These are phyloP conservation scores for Leptobrachium leishanense DNA, from an alignment of 2,113 vertebrate genomes.

Conservation along the genomic window DNA sequence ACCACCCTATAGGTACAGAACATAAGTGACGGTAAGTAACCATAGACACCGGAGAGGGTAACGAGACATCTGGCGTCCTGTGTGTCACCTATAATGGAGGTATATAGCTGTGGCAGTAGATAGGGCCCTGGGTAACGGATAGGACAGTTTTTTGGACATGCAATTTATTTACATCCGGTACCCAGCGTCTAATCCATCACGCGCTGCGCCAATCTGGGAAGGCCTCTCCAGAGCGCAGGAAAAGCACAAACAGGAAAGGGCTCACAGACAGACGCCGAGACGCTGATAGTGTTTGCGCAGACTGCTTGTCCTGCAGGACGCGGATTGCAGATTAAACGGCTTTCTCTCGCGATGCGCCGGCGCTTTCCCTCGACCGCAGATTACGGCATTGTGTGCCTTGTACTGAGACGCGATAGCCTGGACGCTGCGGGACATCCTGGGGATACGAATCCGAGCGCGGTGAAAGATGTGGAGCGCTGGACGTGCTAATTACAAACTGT, in stretches of 20 bases:
- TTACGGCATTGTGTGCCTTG: constrained; percentile 20
- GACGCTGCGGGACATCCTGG: constrained; percentile 36
- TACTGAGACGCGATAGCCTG: constrained; percentile 43
- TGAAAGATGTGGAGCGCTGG: background rate
- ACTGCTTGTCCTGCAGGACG: constrained; percentile 24
- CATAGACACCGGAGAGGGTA: too few relatives aligned
- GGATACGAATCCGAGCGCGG: constrained; percentile 21
- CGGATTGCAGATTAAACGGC: constrained; percentile 41
- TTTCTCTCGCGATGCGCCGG: background rate
- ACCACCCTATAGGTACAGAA: too few relatives aligned
- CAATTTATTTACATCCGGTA: background rate
- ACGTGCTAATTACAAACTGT: too few relatives aligned
- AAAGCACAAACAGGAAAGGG: constrained; percentile 51
- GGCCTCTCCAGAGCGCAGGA: background rate
- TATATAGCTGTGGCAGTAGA: too few relatives aligned
- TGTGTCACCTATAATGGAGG: too few relatives aligned
- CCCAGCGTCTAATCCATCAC: constrained; percentile 4
- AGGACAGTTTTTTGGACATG: too few relatives aligned
- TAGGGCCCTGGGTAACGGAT: too few relatives aligned
- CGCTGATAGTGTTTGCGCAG: constrained; percentile 18
- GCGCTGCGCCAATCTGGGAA: constrained; percentile 1
- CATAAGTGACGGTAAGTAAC: too few relatives aligned
- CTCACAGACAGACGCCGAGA: constrained; percentile 29
- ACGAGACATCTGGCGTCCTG: too few relatives aligned
- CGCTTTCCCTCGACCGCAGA: constrained; percentile 26